These are phyloP conservation scores for Physella acuta DNA, from an alignment of 1,140 invertebrate genomes.

Conservation along the genomic window DNA sequence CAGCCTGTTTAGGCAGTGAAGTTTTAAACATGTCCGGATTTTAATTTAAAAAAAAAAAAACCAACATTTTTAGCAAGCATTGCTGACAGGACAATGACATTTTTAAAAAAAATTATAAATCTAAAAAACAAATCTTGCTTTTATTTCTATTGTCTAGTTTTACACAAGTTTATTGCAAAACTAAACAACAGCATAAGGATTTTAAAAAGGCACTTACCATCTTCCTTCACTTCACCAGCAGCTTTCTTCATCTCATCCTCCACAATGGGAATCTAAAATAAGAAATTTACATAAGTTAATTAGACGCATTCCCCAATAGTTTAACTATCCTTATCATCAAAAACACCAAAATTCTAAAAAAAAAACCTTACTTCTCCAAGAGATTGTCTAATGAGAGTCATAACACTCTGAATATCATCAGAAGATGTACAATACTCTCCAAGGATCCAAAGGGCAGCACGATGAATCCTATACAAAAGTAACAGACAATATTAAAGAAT, in stretches of 20 bases:
- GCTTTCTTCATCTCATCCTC: slow-evolving; percentile 78
- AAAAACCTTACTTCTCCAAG: slow-evolving; percentile 71
- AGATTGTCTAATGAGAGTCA: slow-evolving; percentile 74
- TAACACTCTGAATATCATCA: slow-evolving; percentile 78
- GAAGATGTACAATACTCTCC: slow-evolving; percentile 87
- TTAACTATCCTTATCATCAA: neutral
- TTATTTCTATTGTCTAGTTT: too few relatives aligned
- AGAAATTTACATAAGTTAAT: too few relatives aligned
- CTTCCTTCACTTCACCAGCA: slow-evolving; percentile 61
- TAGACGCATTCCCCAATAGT: neutral
- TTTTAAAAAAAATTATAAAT: too few relatives aligned
- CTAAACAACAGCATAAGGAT: too few relatives aligned
- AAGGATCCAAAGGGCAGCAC: slow-evolving; percentile 95
- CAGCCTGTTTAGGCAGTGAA: neutral
- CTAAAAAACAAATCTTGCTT: too few relatives aligned
- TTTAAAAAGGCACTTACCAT: slow-evolving; percentile 60
- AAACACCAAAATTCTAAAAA: neutral
- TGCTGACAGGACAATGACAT: too few relatives aligned
- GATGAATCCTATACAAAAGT: slow-evolving; percentile 78
- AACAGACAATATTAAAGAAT: too few relatives aligned
- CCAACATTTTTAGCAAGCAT: too few relatives aligned
- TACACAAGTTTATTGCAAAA: too few relatives aligned
- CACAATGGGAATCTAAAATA: slow-evolving; percentile 80
- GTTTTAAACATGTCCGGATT: neutral
- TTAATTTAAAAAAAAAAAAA: slow-evolving; percentile 2